Percentiles rank a stretch among this genome's conserved stretches.
Conservation (phyloP, 2,797 vertebrate genomes). For the Propithecus perrieri region DNA sequence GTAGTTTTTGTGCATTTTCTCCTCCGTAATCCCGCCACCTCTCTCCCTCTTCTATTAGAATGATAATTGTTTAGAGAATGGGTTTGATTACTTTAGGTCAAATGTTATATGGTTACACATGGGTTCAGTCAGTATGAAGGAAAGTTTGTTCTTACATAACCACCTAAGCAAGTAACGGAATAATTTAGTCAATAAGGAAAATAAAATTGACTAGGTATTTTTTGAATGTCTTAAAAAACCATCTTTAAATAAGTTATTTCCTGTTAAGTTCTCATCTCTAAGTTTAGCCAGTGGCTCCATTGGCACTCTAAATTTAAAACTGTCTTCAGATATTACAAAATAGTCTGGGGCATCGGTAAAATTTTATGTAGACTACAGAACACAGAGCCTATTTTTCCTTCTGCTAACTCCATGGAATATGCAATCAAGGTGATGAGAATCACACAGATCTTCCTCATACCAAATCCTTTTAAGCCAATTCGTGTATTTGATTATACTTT, state of each 20-base stretch:
- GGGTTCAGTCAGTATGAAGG: background rate
- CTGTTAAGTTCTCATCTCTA: background rate
- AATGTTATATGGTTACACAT: background rate
- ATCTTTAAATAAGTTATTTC: constrained; percentile 44
- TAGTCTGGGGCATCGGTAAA: background rate
- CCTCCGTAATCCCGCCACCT: background rate
- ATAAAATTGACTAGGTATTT: background rate
- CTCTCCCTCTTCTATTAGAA: background rate
- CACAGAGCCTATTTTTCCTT: background rate
- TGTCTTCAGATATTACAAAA: background rate
- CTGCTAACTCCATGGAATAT: background rate
- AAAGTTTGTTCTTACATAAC: background rate
- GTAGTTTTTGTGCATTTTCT: background rate
- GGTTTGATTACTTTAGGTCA: background rate
- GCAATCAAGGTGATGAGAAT: background rate
- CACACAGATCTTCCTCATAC: background rate
- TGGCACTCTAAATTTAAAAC: constrained; percentile 37
- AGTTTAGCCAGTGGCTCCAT: background rate
- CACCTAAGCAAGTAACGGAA: background rate
- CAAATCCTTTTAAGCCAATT: background rate
- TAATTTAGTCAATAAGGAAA: constrained; percentile 36
- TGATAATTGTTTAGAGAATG: background rate
- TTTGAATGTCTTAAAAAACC: constrained; percentile 4
- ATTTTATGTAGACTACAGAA: background rate
- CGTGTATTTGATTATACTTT: constrained; percentile 45